Base-by-base conservation (phyloP, 2,113 vertebrate genomes). In the Fukomys damarensis region DNA sequence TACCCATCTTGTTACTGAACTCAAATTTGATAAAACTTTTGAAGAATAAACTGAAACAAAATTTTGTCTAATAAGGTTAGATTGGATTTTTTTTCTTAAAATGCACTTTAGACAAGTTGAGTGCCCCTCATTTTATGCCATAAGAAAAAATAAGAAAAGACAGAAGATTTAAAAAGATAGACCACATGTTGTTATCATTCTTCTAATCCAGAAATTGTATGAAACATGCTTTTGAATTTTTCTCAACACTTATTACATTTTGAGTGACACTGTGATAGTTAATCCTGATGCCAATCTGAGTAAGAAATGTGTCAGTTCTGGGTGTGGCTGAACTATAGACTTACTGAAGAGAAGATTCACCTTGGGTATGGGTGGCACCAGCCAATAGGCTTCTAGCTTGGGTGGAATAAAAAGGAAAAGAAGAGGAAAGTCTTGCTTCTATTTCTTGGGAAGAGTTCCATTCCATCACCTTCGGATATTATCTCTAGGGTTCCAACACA, bases 111-210 rank as follows among this genome's bases (percentile, higher is more conserved):
- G 65, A 76, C 0, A 77, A 65, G 1, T 76, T 88, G 16, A 3
- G 26, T 85, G 14, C 76, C 87, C 66, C 61, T 95, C n/a, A 80
- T 83, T 22, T 91, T 68, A 77, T 11, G 76, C 84, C 26, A 49
- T 38, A 30, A 91, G 5, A 16, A 91, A 88, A 72, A 56, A 16
- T 70, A 83, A 86, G 83, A 85, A 52, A 96, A 76, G 77, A 70
- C n/a, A 92, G 80, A 61, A 41, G 10, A 12, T 58, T 52, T 93
- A 16, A 1, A 6, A 79, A 56, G 72, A 59, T 38, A 66, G 84
- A 52, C 3, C 3, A 14, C 41, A 63, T 58, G 32, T 91, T 95
- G 2, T 61, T 20, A 86, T 9, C 26, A 74, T 66, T 20, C 11
- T 72, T 88, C 30, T 76, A 84, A 52, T 30, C 16, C n/a, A 94